These are phyloP conservation scores for Perdita meconis DNA, from an alignment of 2,888 invertebrate genomes.

Conservation along the genomic window DNA sequence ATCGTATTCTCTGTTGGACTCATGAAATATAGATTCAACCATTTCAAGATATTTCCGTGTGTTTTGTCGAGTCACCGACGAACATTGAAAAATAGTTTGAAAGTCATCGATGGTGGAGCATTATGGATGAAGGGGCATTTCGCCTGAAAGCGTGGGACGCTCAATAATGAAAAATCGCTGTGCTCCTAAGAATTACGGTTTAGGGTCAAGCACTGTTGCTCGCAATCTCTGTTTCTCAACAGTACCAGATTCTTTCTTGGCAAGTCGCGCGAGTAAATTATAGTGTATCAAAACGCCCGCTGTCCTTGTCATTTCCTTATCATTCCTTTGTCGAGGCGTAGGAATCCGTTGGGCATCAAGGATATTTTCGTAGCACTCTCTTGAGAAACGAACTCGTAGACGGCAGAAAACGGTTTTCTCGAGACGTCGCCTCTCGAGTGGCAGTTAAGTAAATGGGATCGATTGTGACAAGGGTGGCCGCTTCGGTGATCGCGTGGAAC, in stretches of 20 bases:
- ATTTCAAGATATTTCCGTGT: background rate
- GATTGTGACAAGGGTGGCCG: slow-evolving; percentile 57
- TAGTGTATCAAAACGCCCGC: background rate
- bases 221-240: too few relatives aligned
- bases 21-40: slow-evolving; percentile 7
- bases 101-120: slow-evolving; percentile 17
- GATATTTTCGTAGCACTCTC: slow-evolving; percentile 3
- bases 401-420: slow-evolving; percentile 42
- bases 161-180: background rate
- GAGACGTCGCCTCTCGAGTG: slow-evolving; percentile 47
- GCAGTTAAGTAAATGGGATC: slow-evolving; percentile 72
- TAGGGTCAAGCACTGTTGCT: too few relatives aligned
- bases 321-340: background rate
- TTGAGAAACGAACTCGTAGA: background rate
- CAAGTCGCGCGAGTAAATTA: background rate
- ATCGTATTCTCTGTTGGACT: background rate
- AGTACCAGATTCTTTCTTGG: too few relatives aligned
- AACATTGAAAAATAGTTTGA: slow-evolving; percentile 44
- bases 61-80: slow-evolving; percentile 33
- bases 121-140: background rate
- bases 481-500: slow-evolving; percentile 55
- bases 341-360: background rate
- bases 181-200: background rate
- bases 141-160: background rate
- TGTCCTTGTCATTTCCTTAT: background rate